phyloP scores from a whole-genome alignment of 2,888 invertebrate species.

The Adela reaumurella region DNA sequence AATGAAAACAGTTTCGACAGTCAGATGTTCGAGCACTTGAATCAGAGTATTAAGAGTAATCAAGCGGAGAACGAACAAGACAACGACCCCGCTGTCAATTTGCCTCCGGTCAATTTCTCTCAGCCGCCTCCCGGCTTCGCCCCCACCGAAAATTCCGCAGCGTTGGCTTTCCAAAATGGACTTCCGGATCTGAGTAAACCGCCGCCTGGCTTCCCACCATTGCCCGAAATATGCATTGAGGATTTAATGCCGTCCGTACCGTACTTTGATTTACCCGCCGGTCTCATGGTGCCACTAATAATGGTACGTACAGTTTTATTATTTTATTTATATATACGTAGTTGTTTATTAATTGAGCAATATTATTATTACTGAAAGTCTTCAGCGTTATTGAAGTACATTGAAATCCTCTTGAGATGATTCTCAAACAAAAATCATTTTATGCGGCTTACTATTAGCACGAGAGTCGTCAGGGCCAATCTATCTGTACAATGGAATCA shows the following conservation, averaged over 20 bases:
- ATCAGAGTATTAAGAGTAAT: too few species aligned
- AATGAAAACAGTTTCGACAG: constrained; percentile 50
- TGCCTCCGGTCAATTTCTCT: constrained; percentile 46
- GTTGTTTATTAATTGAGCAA: too few species aligned
- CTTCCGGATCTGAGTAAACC: constrained; percentile 84
- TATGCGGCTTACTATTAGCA: too few species aligned
- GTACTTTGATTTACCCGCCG: constrained; percentile 96
- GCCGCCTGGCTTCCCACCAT: constrained; percentile 72
- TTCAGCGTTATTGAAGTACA: too few species aligned
- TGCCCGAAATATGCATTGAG: constrained; percentile 53
- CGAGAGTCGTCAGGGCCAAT: too few species aligned
- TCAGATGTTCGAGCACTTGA: constrained; percentile 41
- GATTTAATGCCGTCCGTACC: constrained; percentile 87
- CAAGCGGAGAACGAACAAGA: constrained; percentile 19
- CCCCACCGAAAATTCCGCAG: constrained; percentile 20
- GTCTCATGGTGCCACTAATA: constrained; percentile 95
- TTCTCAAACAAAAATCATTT: too few species aligned
- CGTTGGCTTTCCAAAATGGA: constrained; percentile 52
- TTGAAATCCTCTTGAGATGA: too few species aligned
- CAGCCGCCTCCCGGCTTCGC: constrained; percentile 46
- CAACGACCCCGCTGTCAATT: constrained; percentile 28
- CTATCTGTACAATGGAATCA: too few species aligned
- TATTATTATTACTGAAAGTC: too few species aligned
- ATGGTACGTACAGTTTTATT: constrained; percentile 54
- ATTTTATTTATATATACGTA: too few species aligned